Base-by-base conservation (phyloP, 2,113 vertebrate genomes). In the Vireo altiloquus region DNA sequence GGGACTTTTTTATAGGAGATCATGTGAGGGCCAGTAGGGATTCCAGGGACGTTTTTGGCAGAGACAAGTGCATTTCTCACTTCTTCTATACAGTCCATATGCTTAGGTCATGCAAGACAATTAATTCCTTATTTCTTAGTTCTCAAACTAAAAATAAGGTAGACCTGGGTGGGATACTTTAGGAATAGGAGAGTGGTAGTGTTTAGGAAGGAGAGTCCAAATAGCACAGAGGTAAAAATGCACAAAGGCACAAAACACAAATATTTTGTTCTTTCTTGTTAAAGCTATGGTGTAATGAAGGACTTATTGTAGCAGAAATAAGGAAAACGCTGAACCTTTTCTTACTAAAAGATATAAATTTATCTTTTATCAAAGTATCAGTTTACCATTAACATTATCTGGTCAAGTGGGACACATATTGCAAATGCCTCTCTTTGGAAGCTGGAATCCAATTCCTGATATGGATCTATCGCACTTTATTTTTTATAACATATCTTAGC, bases 41-140 rank as follows among this genome's bases (percentile, higher is more conserved):
- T 89, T 44, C 44, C 49, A 35, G 14, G 24, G 18, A 46, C 9
- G 10, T 35, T 49, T 71, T 16, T 3, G 8, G 5, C 3, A 7
- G 28, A 11, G 4, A 11, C 1, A 2, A 17, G 16, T n/a, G 4
- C 12, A n/a, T 18, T 20, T 52, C 17, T 71, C 5, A 1, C 27
- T 47, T 72, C 47, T 71, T 87, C 9, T 47, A 24, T 25, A 59
- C 14, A 23, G 39, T 50, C 44, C 18, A 6, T 53, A 5, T 2
- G 4, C 13, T 75, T 60, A 24, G 14, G 53, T 56, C 20, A 25
- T 2, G 1, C 8, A 63, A n/a, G 31, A 33, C 24, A 81, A 35
- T 46, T 44, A 23, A 70, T 66, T 78, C 18, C 27, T 35, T 35
- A 16, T 59, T 87, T 52, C 22, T 57, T 8, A 23, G 18, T 39